These are phyloP conservation scores for Leptinotarsa defecta DNA, from an alignment of 1,140 invertebrate genomes.

Conservation along the genomic window DNA sequence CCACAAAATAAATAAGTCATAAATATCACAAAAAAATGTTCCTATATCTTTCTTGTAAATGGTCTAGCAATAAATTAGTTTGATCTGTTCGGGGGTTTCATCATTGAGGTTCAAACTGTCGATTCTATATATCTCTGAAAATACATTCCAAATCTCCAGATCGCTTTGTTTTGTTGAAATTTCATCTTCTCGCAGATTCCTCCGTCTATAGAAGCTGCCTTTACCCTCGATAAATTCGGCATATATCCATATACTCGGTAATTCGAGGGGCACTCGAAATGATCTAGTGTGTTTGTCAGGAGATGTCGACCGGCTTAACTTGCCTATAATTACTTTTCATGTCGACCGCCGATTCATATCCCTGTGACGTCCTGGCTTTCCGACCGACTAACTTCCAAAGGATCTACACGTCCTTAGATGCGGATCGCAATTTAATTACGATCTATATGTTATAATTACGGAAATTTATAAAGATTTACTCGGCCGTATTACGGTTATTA, in stretches of 20 bases:
- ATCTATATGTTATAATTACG: slow-evolving; percentile 56
- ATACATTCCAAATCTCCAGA: too few species aligned
- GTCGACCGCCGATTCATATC: slow-evolving; percentile 9
- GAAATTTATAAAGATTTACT: slow-evolving; percentile 55
- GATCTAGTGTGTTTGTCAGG: slow-evolving; percentile 20
- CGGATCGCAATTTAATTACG: slow-evolving; percentile 55
- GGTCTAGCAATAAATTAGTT: too few species aligned
- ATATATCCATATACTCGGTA: neutral
- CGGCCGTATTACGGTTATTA: slow-evolving; percentile 51
- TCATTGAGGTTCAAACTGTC: too few species aligned
- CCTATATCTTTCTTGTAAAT: too few species aligned
- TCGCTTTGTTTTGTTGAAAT: neutral
- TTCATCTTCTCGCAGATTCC: neutral
- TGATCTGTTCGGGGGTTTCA: too few species aligned
- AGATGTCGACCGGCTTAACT: slow-evolving; percentile 2
- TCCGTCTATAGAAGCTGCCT: neutral
- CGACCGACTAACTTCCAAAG: slow-evolving; percentile 48
- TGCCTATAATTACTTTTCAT: slow-evolving; percentile 8
- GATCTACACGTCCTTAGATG: slow-evolving; percentile 50
- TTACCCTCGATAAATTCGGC: slow-evolving; percentile 9
- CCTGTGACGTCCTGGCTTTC: slow-evolving; percentile 31
- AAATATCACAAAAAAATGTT: too few species aligned
- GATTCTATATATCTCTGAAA: too few species aligned
- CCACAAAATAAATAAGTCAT: too few species aligned
- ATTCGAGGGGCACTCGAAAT: slow-evolving; percentile 1